Evolutionary conservation across 2,888 invertebrate genomes (phyloP), one percentile per base, ranked within the genome.

Genomic region (Matsumyia berberina): DNA sequence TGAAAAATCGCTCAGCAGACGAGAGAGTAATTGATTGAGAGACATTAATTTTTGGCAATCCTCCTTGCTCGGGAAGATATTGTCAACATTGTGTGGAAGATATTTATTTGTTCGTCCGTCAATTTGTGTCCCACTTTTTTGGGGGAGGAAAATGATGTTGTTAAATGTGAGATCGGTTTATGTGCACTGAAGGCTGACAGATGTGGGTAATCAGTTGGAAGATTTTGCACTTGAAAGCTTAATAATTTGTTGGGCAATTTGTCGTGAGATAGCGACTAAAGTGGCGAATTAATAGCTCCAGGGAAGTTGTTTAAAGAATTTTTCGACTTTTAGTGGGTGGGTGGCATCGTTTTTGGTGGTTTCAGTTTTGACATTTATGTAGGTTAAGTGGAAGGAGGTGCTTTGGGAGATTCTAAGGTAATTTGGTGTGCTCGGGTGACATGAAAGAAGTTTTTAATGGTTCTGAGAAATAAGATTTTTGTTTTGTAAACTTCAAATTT

Each of bases 1-100:
- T 37, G n/a, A 37, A 8, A 24, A 62, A 55, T 62, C 39, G 24
- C 11, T 66, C 35, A 53, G 39, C 55, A 69, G 69, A 69, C 76
- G 46, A 42, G 57, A 58, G 67, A 53, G 46, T 67, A 69, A 76
- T 11, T 57, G 46, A 80, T 80, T 69, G 76, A 35, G 37, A 55
- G 8, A 33, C 67, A 74, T 69, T 74, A 60, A 60, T 74, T 60
- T 19, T 49, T 58, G 46, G 62, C 55, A 57, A 51, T 46, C 31
- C 37, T 46, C 42, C 66, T n/a, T n/a, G 35, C 60, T 67, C 49
- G 58, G 53, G 24, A 39, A 62, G 69, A 76, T 62, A 60, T 64
- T 73, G 76, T 76, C 81, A 70, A 76, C 69, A 70, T 44, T 33
- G 51, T 51, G 73, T 35, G 24, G 31, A 33, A 35, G 35, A 62